These are phyloP conservation scores for Zeuzera pyrina DNA, from an alignment of 2,888 invertebrate genomes.

Conservation along the genomic window DNA sequence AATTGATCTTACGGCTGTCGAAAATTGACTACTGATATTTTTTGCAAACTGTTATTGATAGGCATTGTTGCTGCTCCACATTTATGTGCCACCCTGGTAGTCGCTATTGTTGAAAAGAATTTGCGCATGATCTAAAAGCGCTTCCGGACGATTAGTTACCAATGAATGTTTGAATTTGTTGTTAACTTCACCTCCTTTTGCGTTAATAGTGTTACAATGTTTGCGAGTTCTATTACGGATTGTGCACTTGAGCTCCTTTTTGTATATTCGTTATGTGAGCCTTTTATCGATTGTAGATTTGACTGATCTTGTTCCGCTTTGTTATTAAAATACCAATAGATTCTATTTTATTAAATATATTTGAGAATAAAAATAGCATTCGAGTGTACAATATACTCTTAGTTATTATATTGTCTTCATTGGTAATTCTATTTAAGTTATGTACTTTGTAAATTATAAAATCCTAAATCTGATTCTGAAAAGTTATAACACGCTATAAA, in stretches of 20 bases:
- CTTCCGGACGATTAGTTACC: slow-evolving; percentile 65
- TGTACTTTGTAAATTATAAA: too few species aligned
- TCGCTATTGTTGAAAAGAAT: slow-evolving; percentile 41
- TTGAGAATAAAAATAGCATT: too few species aligned
- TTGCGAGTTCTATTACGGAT: slow-evolving; percentile 70
- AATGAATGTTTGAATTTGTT: slow-evolving; percentile 69
- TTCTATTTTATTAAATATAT: too few species aligned
- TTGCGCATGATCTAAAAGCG: slow-evolving; percentile 60
- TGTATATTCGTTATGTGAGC: slow-evolving; percentile 39
- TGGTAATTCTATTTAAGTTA: too few species aligned
- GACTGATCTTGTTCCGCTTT: slow-evolving; percentile 58
- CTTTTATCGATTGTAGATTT: slow-evolving; percentile 47
- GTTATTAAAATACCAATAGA: too few species aligned
- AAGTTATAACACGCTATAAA: too few species aligned
- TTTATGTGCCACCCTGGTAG: slow-evolving; percentile 55
- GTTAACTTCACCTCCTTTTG: slow-evolving; percentile 68
- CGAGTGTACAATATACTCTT: too few species aligned
- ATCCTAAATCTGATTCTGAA: too few species aligned
- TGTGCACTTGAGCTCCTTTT: slow-evolving; percentile 46
- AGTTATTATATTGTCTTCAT: too few species aligned
- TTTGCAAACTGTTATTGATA: slow-evolving; percentile 9
- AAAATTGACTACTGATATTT: slow-evolving; percentile 17
- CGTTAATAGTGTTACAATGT: slow-evolving; percentile 70
- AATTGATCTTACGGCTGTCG: slow-evolving; percentile 19
- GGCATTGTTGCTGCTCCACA: slow-evolving; percentile 24